Evolutionary conservation across 2,888 invertebrate species (phyloP).

Genomic region (Coelopa pilipes): DNA sequence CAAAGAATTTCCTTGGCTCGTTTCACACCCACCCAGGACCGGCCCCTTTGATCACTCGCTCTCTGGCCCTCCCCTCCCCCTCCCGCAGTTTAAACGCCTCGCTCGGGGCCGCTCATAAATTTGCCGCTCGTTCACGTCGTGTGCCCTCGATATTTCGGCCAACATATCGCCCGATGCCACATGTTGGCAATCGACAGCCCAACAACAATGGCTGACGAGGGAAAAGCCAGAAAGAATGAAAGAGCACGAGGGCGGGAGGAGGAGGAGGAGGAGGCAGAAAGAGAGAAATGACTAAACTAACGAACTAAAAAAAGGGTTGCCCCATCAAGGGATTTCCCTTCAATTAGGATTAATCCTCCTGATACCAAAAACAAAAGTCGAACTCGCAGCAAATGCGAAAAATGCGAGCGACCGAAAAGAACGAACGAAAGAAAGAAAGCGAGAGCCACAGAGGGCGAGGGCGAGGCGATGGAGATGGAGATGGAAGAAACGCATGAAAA

Average conservation of each 20-base stretch:
- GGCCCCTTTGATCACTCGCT: no score
- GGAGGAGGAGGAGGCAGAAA: background rate
- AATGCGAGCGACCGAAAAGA: background rate
- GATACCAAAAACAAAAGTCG: constrained; percentile 32
- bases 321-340: constrained; percentile 41
- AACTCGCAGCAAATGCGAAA: constrained; percentile 11
- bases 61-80: no score
- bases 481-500: constrained; percentile 2
- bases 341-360: constrained; percentile 43
- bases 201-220: background rate
- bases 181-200: constrained; percentile 8
- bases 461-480: no score
- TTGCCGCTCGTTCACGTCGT: constrained; percentile 2
- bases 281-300: constrained; percentile 18
- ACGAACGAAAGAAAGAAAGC: background rate
- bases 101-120: constrained; percentile 20
- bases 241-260: background rate
- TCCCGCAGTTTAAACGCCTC: background rate
- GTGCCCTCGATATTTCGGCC: background rate
- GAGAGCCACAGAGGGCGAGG: background rate
- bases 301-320: constrained; percentile 39
- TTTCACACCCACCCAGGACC: no score
- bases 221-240: background rate
- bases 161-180: constrained; percentile 9
- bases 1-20: no score